A percentile compares a stretch with the other conserved stretches of the same genome.
phyloP scores from a whole-genome alignment of 2,888 invertebrate genomes.

The Andrena praecox region DNA sequence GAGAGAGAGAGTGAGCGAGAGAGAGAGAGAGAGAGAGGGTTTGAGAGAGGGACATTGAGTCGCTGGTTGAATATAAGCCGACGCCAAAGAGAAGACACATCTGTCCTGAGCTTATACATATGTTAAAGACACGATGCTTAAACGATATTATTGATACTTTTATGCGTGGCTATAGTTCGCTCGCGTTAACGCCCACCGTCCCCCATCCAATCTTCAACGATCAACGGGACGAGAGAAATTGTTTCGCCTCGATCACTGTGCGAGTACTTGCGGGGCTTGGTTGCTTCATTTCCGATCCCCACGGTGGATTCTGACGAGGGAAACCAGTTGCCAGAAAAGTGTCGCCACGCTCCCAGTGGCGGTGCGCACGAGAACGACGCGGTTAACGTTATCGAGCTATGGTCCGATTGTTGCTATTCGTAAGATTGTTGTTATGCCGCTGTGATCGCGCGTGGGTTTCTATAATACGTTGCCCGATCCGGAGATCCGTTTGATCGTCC shows the following conservation, averaged over 20 bases:
- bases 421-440: constrained; percentile 84
- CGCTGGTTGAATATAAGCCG: constrained; percentile 60
- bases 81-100: constrained; percentile 72
- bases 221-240: background rate
- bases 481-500: constrained; percentile 56
- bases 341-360: background rate
- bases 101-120: constrained; percentile 84
- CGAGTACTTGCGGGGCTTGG: constrained; percentile 4
- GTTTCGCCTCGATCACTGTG: constrained; percentile 25
- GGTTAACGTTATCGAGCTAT: constrained; percentile 80
- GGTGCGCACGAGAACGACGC: constrained; percentile 55
- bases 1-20: background rate
- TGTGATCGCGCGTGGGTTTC: constrained; percentile 81
- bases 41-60: constrained; percentile 47
- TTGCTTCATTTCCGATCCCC: background rate
- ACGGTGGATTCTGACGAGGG: background rate
- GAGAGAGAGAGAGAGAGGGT: background rate
- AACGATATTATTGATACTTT: constrained; percentile 84
- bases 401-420: constrained; percentile 84
- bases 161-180: constrained; percentile 81
- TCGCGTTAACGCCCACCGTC: constrained; percentile 75
- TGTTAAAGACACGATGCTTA: constrained; percentile 84
- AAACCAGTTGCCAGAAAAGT: background rate
- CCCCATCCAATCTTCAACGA: constrained; percentile 1
- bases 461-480: constrained; percentile 71